These are phyloP conservation scores for Gobius niger DNA, from an alignment of 2,113 vertebrate species.

Conservation along the genomic window DNA sequence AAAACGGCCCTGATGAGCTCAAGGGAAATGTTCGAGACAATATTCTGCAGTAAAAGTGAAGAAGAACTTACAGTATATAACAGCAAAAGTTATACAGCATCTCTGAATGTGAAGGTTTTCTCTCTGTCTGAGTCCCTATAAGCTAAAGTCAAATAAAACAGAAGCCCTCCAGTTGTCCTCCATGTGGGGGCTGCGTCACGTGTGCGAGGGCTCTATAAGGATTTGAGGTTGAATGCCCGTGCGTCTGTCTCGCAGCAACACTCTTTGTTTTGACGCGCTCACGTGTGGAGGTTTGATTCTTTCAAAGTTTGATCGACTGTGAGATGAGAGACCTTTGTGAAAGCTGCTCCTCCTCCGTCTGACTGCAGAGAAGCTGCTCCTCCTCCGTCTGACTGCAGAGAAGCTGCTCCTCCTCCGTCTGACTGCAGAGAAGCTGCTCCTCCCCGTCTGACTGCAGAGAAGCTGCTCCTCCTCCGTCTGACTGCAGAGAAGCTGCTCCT, in stretches of 20 bases:
- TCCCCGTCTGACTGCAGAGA: too few species aligned
- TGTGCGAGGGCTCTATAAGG: not conserved
- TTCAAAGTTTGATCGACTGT: not conserved
- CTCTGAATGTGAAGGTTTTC: too few species aligned
- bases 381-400: too few species aligned
- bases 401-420: too few species aligned
- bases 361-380: too few species aligned
- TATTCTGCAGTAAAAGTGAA: not conserved
- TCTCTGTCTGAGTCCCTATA: too few species aligned
- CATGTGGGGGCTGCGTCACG: not conserved
- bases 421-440: too few species aligned
- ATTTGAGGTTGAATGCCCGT: not conserved
- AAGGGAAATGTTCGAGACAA: not conserved
- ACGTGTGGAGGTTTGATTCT: not conserved
- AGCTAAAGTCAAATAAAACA: not conserved
- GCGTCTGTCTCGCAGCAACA: conserved; percentile 1
- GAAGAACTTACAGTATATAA: not conserved
- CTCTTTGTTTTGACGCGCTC: not conserved
- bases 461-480: too few species aligned
- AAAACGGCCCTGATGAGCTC: not conserved
- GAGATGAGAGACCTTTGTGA: too few species aligned
- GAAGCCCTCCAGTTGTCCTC: not conserved
- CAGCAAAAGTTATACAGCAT: too few species aligned
- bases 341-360: too few species aligned
- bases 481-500: too few species aligned